Conservation (phyloP, 2,113 vertebrate species). For the Grammomys surdaster region DNA sequence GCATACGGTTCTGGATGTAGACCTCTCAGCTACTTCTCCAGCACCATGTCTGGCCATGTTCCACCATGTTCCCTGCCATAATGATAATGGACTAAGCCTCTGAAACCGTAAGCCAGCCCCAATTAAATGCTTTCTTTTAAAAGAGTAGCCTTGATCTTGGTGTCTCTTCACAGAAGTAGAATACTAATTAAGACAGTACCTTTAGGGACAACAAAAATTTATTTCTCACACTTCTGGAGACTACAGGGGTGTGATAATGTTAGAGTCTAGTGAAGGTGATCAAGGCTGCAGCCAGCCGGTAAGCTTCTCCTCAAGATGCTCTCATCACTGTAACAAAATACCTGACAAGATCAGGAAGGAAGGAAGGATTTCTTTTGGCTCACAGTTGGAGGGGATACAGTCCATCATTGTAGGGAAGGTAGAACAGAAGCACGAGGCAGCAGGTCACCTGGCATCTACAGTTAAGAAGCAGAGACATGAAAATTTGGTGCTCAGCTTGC, state of each 20-base stretch:
- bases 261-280: neutral
- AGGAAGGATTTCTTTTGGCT: neutral
- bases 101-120: neutral
- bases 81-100: neutral
- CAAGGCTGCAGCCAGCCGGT: neutral
- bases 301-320: neutral
- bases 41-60: neutral
- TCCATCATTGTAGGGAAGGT: neutral
- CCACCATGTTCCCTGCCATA: neutral
- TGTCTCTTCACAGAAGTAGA: neutral
- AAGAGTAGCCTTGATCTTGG: neutral
- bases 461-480: neutral
- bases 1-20: neutral
- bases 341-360: neutral
- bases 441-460: neutral
- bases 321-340: neutral
- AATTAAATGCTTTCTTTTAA: neutral
- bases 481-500: neutral
- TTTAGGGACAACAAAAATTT: neutral
- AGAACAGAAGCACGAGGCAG: neutral
- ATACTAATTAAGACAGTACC: neutral
- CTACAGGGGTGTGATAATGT: neutral
- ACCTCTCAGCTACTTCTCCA: neutral
- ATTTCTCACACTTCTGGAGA: neutral
- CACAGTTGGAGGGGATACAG: neutral